Base-by-base conservation (phyloP, 1,140 invertebrate genomes). In the Cheumatopsyche charites region DNA sequence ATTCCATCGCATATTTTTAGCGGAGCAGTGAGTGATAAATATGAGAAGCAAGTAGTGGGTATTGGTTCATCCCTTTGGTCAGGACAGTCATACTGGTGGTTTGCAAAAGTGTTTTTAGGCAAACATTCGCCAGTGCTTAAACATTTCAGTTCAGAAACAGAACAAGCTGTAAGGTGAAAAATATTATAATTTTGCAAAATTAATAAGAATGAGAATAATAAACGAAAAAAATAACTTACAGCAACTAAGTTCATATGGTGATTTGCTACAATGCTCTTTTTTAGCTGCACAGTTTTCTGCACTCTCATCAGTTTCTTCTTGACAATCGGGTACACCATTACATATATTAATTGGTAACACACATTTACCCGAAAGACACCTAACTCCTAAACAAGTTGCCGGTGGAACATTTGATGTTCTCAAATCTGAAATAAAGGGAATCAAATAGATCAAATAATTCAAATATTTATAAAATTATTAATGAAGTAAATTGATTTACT, bases 1-100 rank as follows among this genome's bases (percentile, higher is more conserved):
- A 89, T 83, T 7, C 92, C 91, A 80, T 96, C 91, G 79, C 94
- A 96, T 26, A 94, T 81, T 67, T 86, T 86, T 3, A 85, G 81
- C 7, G 90, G 88, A 73, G 85, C 79, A 0, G 89, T 88, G 12
- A 90, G 81, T 67, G 86, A 85, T 65, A 94, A 78, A 78, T 91
- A 94, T 36, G 86, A 82, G 1, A 85, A 84, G 75, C 92, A 93
- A 15, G 82, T 88, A 61, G 90, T 91, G 0, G 82, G 81, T 0
- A 79, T 77, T 0, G 91, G 90, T 78, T 94, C 93, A 77, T 94
- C 93, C 4, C 86, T 87, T 21, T 83, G 82, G 78, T 94, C 91
- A 0, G 81, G 83, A 76, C 93, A 94, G 75, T 94, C 89, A 7
- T 86, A 78, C 0, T 79, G 79, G 6, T 86, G 85, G 75, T 94